Evolutionary conservation across 2,888 invertebrate genomes (phyloP).

Genomic region (Ophonus ardosiacus): DNA sequence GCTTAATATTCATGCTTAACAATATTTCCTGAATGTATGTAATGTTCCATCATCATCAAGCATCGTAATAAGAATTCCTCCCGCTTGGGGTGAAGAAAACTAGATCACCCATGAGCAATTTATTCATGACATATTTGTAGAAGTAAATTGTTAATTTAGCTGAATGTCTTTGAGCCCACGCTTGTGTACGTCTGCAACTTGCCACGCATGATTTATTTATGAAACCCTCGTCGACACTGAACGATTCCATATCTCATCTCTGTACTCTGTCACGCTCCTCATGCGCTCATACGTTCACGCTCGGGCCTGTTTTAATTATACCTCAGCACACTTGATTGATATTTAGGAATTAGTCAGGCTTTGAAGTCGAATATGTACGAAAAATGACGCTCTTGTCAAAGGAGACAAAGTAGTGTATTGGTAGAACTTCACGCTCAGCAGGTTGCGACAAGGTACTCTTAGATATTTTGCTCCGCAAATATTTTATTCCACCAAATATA

Average conservation of each 20-base stretch:
- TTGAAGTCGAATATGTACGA: constrained; percentile 1
- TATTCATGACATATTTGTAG: constrained; percentile 59
- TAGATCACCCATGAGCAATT: constrained; percentile 28
- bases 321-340: constrained; percentile 40
- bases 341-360: constrained; percentile 12
- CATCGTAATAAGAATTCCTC: constrained; percentile 9
- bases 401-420: not conserved
- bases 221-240: constrained; percentile 49
- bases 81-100: constrained; percentile 9
- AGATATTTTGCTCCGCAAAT: not conserved
- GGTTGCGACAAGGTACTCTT: not conserved
- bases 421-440: not conserved
- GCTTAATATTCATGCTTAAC: too few species aligned
- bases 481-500: not conserved
- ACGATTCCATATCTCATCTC: constrained; percentile 56
- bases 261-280: not conserved
- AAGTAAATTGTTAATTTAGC: constrained; percentile 60
- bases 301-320: constrained; percentile 53
- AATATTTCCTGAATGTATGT: too few species aligned
- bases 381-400: not conserved
- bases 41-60: too few species aligned
- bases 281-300: constrained; percentile 20
- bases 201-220: constrained; percentile 55
- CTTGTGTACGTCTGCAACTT: constrained; percentile 6
- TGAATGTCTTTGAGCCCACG: constrained; percentile 55